A percentile compares a stretch with the other conserved stretches of the same genome.
Evolutionary conservation across 2,797 vertebrate genomes (phyloP).

Genomic region (Coranthus polyacanthus): DNA sequence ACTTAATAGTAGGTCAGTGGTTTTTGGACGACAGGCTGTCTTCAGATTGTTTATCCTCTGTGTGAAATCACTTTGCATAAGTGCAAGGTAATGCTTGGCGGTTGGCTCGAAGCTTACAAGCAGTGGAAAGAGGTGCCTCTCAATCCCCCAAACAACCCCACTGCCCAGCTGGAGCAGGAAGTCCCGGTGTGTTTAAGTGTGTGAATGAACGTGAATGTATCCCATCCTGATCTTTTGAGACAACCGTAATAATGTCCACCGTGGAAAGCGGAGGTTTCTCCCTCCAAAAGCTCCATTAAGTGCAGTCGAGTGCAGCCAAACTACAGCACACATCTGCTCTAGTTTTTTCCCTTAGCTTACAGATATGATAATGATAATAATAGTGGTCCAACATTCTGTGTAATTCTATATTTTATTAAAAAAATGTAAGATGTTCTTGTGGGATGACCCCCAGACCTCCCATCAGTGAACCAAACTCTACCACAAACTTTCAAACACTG

Average conservation of each 20-base stretch:
- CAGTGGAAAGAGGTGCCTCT: constrained; percentile 54
- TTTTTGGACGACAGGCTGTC: constrained; percentile 49
- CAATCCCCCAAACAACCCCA: constrained; percentile 47
- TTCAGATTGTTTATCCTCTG: constrained; percentile 60
- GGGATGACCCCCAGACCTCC: no score
- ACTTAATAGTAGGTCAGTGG: constrained; percentile 35
- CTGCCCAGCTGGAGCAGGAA: constrained; percentile 37
- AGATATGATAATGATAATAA: no score
- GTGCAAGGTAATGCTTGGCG: constrained; percentile 60
- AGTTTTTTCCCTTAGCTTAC: no score
- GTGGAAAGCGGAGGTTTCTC: constrained; percentile 6
- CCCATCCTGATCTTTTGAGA: constrained; percentile 45
- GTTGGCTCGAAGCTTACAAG: constrained; percentile 63
- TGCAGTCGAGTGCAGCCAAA: constrained; percentile 13
- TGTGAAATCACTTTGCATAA: constrained; percentile 50
- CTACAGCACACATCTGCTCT: no score
- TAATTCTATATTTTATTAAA: no score
- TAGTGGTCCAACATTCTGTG: no score
- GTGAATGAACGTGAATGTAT: background rate
- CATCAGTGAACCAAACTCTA: no score
- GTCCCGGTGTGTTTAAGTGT: constrained; percentile 33
- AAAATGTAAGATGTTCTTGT: no score
- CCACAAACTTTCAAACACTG: no score
- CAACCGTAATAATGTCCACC: constrained; percentile 31
- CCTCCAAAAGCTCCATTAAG: constrained; percentile 28